Percentiles rank a stretch among this genome's conserved stretches.
These are phyloP conservation scores for Sclerurus mexicanus DNA, from an alignment of 2,113 vertebrate species.

Conservation along the genomic window DNA sequence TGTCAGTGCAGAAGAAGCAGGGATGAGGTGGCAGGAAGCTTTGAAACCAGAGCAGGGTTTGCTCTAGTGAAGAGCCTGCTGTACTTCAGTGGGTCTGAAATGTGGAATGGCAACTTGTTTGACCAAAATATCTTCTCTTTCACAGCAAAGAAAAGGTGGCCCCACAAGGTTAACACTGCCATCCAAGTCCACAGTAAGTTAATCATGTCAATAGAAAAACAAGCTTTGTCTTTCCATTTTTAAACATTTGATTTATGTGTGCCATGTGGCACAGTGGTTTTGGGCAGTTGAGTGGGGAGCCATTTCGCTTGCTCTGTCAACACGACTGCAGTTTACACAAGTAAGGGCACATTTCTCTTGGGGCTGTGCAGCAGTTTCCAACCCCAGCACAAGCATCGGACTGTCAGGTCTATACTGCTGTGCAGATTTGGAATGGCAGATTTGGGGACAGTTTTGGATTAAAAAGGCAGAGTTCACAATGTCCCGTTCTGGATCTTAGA, in stretches of 20 bases:
- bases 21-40: neutral
- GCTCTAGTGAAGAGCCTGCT: neutral
- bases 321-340: neutral
- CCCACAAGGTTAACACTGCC: slow-evolving; percentile 96
- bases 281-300: neutral
- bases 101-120: neutral
- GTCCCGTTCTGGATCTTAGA: neutral
- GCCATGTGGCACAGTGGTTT: neutral
- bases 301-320: neutral
- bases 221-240: slow-evolving; percentile 17
- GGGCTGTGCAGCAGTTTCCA: neutral
- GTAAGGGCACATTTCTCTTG: neutral
- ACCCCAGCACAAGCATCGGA: neutral
- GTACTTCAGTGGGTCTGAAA: neutral
- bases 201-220: neutral
- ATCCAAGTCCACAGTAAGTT: slow-evolving; percentile 97
- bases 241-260: neutral
- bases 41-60: neutral
- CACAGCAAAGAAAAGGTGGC: slow-evolving; percentile 98
- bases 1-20: neutral
- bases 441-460: neutral
- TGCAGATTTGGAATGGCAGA: neutral
- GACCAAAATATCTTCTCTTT: slow-evolving; percentile 29
- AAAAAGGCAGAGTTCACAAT: neutral
- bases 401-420: neutral